These are phyloP conservation scores for Polyommatus iphigenia DNA, from an alignment of 2,888 invertebrate genomes.

Conservation along the genomic window DNA sequence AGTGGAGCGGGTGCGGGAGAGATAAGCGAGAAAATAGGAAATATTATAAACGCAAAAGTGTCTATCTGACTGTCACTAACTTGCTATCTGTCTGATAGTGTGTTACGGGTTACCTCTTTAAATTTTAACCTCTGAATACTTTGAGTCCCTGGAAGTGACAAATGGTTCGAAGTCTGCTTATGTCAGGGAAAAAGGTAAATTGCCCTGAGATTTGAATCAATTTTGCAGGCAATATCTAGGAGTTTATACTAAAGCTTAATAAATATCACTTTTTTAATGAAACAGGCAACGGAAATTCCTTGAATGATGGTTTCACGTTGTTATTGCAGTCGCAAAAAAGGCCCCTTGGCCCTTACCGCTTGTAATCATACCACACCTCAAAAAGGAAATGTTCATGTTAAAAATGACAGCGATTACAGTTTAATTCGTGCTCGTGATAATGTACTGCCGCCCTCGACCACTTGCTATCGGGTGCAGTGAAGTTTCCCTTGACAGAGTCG, in stretches of 20 bases:
- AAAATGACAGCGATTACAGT: constrained; percentile 62
- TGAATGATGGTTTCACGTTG: no score
- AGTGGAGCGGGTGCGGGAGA: not conserved
- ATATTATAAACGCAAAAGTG: not conserved
- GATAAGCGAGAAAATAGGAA: not conserved
- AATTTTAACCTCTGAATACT: no score
- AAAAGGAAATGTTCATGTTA: constrained; percentile 44
- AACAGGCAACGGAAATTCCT: no score
- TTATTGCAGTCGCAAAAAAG: not conserved
- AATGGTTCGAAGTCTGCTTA: no score
- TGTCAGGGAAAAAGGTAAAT: no score
- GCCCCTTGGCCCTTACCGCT: not conserved
- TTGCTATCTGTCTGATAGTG: no score
- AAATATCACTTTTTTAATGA: no score
- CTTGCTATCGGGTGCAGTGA: constrained; percentile 45
- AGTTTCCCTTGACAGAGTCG: constrained; percentile 37
- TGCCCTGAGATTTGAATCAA: no score
- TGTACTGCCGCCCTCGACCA: constrained; percentile 46
- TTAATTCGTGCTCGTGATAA: constrained; percentile 63
- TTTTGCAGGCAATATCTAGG: no score
- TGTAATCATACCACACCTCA: constrained; percentile 32
- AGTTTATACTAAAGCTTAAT: no score
- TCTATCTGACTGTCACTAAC: not conserved
- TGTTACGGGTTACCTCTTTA: no score
- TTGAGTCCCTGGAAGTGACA: no score